These are phyloP conservation scores for Heliornis fulica DNA, from an alignment of 2,113 vertebrate species.

Conservation along the genomic window DNA sequence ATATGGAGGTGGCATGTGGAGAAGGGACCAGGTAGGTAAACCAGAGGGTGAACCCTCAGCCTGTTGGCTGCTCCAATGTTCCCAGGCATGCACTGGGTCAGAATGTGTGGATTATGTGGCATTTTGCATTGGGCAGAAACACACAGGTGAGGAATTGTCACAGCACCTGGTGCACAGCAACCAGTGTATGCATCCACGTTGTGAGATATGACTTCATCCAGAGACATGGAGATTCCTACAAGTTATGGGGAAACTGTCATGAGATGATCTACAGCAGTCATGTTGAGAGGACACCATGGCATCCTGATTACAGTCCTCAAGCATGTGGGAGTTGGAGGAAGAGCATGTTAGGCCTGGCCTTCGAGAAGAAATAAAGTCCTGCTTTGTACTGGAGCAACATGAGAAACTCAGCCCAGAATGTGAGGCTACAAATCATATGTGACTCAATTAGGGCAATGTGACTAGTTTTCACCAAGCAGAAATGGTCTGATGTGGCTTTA, in stretches of 20 bases:
- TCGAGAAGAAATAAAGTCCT: not conserved
- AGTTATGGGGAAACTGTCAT: not conserved
- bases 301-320: not conserved
- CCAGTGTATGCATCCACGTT: not conserved
- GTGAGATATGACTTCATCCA: not conserved
- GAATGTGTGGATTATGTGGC: not conserved
- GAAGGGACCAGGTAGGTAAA: not conserved
- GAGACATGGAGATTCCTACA: not conserved
- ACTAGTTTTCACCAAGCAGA: constrained; percentile 57
- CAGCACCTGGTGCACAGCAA: not conserved
- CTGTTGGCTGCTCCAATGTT: fast-evolving
- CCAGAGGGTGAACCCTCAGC: not conserved
- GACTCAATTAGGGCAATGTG: constrained; percentile 32
- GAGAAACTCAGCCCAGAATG: not conserved
- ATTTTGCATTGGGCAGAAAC: not conserved
- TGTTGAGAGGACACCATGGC: not conserved
- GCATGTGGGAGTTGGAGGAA: not conserved
- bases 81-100: not conserved
- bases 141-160: not conserved
- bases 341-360: not conserved
- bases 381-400: not conserved
- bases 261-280: not conserved
- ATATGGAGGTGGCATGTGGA: not conserved
- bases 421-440: constrained; percentile 42
- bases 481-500: constrained; percentile 16